Base-by-base conservation (phyloP, 2,888 invertebrate species). In the Augiades crinisus region DNA sequence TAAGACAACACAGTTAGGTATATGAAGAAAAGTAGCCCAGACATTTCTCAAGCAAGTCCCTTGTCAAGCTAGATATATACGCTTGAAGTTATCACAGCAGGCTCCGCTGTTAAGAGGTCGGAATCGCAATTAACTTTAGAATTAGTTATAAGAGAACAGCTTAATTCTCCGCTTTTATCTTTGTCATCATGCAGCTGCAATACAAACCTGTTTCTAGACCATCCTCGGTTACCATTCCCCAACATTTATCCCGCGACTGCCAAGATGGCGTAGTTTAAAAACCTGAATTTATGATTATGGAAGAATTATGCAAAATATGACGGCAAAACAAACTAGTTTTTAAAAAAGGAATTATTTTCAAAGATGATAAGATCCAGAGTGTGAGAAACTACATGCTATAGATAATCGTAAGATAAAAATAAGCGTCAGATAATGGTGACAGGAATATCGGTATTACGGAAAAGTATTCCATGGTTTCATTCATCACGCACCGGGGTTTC, bases 401-500 rank as follows among this genome's bases (percentile, higher is more conserved):
- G 13, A 13, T 12, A 14, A n/a, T n/a, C n/a, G n/a, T n/a, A n/a
- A 17, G 6, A 22, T n/a, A 14, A 37, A 38, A 49, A 22, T 31
- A 33, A 22, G 38, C 44, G 49, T 41, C 44, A 51, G 37, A 49
- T 34, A 21, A 53, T 38, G 43, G 44, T 44, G 60, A 56, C 60
- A 59, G 49, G 60, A 68, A 69, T 61, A 68, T 67, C 62, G 59
- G 65, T 66, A 67, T 75, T 73, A 74, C 69, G 67, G 64, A 72
- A 72, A 62, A 69, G 67, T 64, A 54, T 67, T 69, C 62, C 55
- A 49, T 63, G 64, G 61, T 62, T 57, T 59, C 61, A 70, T 74
- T 59, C 40, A 55, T 59, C 61, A 54, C 57, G 36, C 60, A 17
- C 53, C 52, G 57, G 59, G 38, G 52, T 44, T 54, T 46, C 12